Evolutionary conservation across 2,797 vertebrate genomes (phyloP).

Genomic region (Cichlasoma orientale): DNA sequence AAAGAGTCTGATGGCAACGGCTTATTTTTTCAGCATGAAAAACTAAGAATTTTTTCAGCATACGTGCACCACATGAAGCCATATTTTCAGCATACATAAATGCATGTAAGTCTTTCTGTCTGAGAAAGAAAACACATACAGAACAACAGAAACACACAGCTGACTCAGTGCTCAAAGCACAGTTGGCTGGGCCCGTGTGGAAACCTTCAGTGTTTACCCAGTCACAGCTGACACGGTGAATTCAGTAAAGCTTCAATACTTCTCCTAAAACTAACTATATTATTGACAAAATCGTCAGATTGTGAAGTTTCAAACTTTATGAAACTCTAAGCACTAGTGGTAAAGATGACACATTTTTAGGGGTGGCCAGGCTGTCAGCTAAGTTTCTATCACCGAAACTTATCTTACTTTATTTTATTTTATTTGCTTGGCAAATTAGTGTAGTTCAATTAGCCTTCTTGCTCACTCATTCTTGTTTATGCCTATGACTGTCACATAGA

Average conservation of each 20-base stretch:
- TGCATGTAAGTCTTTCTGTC: neutral
- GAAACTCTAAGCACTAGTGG: neutral
- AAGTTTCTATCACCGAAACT: neutral
- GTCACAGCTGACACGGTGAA: neutral
- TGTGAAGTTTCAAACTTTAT: neutral
- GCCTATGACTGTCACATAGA: neutral
- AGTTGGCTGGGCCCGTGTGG: neutral
- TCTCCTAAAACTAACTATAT: neutral
- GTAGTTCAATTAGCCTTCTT: neutral
- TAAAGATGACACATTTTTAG: neutral
- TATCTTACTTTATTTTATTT: neutral
- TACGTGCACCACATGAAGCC: neutral
- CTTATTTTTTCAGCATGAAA: too few relatives aligned
- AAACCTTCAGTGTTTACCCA: neutral
- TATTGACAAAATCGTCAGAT: neutral
- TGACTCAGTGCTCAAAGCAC: neutral
- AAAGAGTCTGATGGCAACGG: too few relatives aligned
- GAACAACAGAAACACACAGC: slow-evolving; percentile 3
- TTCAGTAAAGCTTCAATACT: neutral
- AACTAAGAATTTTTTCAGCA: too few relatives aligned
- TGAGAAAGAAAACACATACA: slow-evolving; percentile 16
- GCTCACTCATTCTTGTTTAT: neutral
- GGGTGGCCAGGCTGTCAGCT: neutral
- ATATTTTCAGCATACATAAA: neutral
- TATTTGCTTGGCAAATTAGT: neutral